Base-by-base conservation (phyloP, 2,797 vertebrate genomes). In the Micromesistius poutassou region DNA sequence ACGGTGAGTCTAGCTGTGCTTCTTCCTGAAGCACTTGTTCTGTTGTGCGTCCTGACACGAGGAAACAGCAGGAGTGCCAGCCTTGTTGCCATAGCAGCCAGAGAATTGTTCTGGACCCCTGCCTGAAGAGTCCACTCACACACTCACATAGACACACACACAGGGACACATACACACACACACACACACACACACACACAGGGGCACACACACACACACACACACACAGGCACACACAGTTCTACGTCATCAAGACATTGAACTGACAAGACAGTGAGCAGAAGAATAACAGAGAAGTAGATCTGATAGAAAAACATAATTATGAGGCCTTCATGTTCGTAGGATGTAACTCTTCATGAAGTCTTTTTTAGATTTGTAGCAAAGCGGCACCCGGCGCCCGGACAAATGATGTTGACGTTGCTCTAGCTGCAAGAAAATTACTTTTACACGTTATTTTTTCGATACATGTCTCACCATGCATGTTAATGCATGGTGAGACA, bases 81-180 rank as follows among this genome's bases (percentile, higher is more conserved):
- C 81, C 85, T 81, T 31, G 91, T 92, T 92, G 88, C 89, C 87
- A 92, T 92, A 87, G 90, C 90, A 91, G 87, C 92, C 76, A 10
- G 74, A 71, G 84, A 90, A 87, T 83, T 88, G 83, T 84, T 91
- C 82, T 88, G 88, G 89, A 89, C 89, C 90, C 82, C 89, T 81
- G 91, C 87, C 86, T 81, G 82, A 85, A 71, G 85, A 22, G 50
- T 55, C 16, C 19, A 22, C 80, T 75, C 71, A 76, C 85, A 84
- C 76, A 71, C 85, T 78, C 30, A 74, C 42, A 74, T 6, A 74
- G 42, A 30, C 38, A 22, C 40, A 50, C 46, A 40, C 33, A 73
- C 22, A 25, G n/a, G 12, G 35, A 73, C 35, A 40, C 72, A 22
- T 0, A 22, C 42, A 74, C 73, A 46, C 70, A 75, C 85, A 84